Evolutionary conservation across 2,797 vertebrate genomes (phyloP), one percentile per base, ranked within the genome.

Genomic region (Buphagus erythrorhynchus): DNA sequence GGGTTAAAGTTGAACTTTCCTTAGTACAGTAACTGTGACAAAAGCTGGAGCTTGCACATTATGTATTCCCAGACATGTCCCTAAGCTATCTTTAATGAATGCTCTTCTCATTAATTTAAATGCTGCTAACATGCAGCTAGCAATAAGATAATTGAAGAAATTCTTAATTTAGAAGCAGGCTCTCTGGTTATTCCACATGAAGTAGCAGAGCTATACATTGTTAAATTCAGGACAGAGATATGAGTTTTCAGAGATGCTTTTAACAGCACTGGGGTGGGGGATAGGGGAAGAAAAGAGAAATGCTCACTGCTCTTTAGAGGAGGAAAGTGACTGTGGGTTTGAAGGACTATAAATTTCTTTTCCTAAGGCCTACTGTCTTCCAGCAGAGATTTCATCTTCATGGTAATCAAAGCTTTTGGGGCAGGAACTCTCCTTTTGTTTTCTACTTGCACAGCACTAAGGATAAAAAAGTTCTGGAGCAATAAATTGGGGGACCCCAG

Each of bases 141-240:
- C 38, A 86, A 42, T 69, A 42, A 76, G 51, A 31, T 86, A 83
- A 88, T 69, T 91, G 36, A 74, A 87, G 43, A n/a, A 77, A 35
- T 77, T 90, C 75, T 66, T 90, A n/a, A 69, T 79, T 94, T 93
- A 93, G 75, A 79, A 93, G 35, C 68, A 46, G 59, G 66, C 66
- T 83, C 35, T 76, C 7, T 79, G 42, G 63, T 76, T 90, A 62
- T 90, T 91, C 83, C 43, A 66, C 59, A 22, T 18, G 51, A 90
- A 57, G 51, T 31, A 85, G 26, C 38, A 75, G 42, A 65, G 57
- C 33, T 65, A 48, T 46, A 58, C 68, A 65, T 61, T 11, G 8
- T 82, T 85, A 58, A 86, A 86, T 66, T 40, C 8, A 10, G 33
- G 79, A 46, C 55, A 63, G n/a, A 25, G 16, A 36, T 6, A 20